Evolutionary conservation across 1,140 invertebrate species (phyloP).

Genomic region (Leptoteleia sp.): DNA sequence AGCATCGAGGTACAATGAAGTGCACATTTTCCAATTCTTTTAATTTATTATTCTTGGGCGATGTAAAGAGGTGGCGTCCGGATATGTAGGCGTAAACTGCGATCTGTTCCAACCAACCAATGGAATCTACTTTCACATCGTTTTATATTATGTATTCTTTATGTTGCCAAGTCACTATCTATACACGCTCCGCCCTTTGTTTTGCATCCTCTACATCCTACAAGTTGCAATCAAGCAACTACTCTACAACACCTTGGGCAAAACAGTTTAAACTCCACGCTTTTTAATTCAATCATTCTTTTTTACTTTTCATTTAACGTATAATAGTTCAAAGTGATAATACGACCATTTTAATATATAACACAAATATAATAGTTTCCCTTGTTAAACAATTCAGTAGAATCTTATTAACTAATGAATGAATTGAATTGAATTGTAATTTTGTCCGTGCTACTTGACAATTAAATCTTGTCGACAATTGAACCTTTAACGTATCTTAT

Average conservation of each 20-base stretch:
- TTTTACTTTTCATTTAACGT: too few relatives aligned
- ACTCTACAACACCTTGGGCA: conserved; percentile 16
- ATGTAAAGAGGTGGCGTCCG: conserved; percentile 75
- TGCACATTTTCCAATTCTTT: conserved; percentile 29
- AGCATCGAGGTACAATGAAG: background rate
- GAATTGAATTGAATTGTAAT: too few relatives aligned
- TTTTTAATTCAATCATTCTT: too few relatives aligned
- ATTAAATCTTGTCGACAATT: too few relatives aligned
- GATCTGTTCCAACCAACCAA: conserved; percentile 74
- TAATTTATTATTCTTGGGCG: conserved; percentile 67
- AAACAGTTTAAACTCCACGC: too few relatives aligned
- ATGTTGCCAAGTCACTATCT: conserved; percentile 79
- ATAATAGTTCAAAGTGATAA: too few relatives aligned
- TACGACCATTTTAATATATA: too few relatives aligned
- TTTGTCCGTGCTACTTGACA: too few relatives aligned
- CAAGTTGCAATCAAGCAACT: conserved; percentile 30
- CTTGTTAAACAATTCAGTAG: too few relatives aligned
- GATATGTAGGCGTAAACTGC: conserved; percentile 77
- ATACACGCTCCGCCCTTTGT: conserved; percentile 76
- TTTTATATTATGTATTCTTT: conserved; percentile 77
- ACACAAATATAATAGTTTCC: too few relatives aligned
- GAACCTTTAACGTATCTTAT: too few relatives aligned
- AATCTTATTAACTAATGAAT: too few relatives aligned
- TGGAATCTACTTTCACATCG: conserved; percentile 73
- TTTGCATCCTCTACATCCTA: conserved; percentile 42